Evolutionary conservation across 2,888 invertebrate genomes (phyloP).

Genomic region (Venusia cambrica): DNA sequence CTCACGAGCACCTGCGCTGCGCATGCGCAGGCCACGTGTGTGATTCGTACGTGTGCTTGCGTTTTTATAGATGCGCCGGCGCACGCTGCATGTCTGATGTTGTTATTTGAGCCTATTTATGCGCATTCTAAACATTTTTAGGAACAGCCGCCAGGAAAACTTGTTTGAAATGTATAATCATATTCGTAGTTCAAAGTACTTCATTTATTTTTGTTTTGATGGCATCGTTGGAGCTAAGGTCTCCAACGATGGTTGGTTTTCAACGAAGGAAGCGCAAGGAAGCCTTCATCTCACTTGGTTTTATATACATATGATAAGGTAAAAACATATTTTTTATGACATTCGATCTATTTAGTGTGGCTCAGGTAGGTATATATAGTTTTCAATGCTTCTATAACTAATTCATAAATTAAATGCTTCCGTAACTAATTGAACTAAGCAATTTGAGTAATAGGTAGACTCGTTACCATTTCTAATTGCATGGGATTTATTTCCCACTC

Average conservation of each 20-base stretch:
- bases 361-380: too few relatives aligned
- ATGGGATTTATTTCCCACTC: slow-evolving; percentile 16
- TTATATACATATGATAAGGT: too few relatives aligned
- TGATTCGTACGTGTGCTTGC: slow-evolving; percentile 35
- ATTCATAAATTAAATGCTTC: slow-evolving; percentile 4
- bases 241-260: too few relatives aligned
- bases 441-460: slow-evolving; percentile 13
- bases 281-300: too few relatives aligned
- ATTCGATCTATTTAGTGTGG: too few relatives aligned
- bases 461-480: slow-evolving; percentile 21
- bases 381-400: too few relatives aligned
- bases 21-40: slow-evolving; percentile 39
- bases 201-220: slow-evolving; percentile 20
- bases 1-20: slow-evolving; percentile 41
- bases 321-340: too few relatives aligned
- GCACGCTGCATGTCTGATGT: slow-evolving; percentile 33
- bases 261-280: too few relatives aligned
- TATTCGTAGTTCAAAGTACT: slow-evolving; percentile 17
- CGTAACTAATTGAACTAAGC: slow-evolving; percentile 14
- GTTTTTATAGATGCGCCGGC: slow-evolving; percentile 38
- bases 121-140: slow-evolving; percentile 31
- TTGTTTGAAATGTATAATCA: slow-evolving; percentile 25
- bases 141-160: slow-evolving; percentile 28
- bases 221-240: slow-evolving; percentile 13
- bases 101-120: slow-evolving; percentile 32